These are phyloP conservation scores for Dyspetes luteomarginatus DNA, from an alignment of 2,888 invertebrate species.

Conservation along the genomic window DNA sequence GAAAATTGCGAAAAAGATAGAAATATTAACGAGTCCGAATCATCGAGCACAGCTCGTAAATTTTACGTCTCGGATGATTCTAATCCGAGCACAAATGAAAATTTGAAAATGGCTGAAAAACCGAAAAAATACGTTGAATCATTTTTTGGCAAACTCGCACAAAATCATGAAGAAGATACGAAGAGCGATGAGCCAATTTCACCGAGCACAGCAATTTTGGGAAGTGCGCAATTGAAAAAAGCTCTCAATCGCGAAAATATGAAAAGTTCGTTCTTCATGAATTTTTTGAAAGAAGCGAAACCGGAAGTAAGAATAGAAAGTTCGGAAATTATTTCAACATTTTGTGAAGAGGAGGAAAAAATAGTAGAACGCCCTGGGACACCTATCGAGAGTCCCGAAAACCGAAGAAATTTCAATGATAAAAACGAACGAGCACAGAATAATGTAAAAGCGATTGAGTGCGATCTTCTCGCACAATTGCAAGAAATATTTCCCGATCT, in stretches of 20 bases:
- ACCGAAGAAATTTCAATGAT: neutral
- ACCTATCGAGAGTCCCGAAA: no score
- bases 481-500: constrained; percentile 83
- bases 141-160: constrained; percentile 36
- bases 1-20: constrained; percentile 1
- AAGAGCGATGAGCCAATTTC: constrained; percentile 31
- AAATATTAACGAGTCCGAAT: constrained; percentile 16
- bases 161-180: constrained; percentile 1
- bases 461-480: constrained; percentile 69
- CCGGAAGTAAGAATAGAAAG: constrained; percentile 15
- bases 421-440: constrained; percentile 13
- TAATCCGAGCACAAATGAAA: neutral
- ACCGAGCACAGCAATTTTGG: constrained; percentile 54
- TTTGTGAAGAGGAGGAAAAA: neutral
- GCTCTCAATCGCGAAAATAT: constrained; percentile 71
- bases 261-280: constrained; percentile 80
- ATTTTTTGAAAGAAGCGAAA: constrained; percentile 73
- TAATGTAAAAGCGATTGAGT: neutral
- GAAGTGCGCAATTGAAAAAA: constrained; percentile 54
- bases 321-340: neutral
- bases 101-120: neutral
- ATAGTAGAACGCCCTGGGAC: neutral
- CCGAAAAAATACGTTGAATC: neutral
- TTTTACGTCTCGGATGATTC: neutral
- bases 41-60: constrained; percentile 47